Evolutionary conservation across 2,113 vertebrate species (phyloP).

Genomic region (Mustela nigripes): DNA sequence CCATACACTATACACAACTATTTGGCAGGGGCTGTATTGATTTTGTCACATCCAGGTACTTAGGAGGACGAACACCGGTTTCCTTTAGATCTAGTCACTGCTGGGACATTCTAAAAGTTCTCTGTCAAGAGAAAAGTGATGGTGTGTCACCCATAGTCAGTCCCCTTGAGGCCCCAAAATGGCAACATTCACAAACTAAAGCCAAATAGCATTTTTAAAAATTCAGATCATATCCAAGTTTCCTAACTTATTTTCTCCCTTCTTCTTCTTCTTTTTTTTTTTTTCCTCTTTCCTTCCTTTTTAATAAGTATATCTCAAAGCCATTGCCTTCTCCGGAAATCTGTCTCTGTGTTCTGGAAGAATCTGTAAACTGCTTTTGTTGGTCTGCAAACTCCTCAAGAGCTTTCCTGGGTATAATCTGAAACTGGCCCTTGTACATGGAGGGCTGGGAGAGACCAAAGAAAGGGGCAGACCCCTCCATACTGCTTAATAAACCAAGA

Average conservation of each 20-base stretch:
- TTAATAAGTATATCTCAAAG: background rate
- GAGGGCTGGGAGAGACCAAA: background rate
- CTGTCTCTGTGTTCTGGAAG: background rate
- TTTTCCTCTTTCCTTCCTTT: background rate
- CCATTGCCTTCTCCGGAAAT: background rate
- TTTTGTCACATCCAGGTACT: background rate
- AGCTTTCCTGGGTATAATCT: background rate
- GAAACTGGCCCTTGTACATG: background rate
- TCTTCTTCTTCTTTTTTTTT: fast-evolving
- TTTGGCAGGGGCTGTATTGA: background rate
- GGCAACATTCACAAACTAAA: background rate
- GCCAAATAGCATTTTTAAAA: conserved; percentile 40
- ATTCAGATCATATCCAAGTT: background rate
- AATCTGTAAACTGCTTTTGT: background rate
- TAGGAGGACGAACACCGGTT: background rate
- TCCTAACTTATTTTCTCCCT: background rate
- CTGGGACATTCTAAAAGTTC: background rate
- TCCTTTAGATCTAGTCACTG: background rate
- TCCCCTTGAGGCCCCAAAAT: background rate
- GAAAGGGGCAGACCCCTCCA: background rate
- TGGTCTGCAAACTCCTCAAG: background rate
- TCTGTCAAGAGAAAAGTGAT: background rate
- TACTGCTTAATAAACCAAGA: background rate
- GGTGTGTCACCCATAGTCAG: background rate
- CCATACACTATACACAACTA: background rate